Evolutionary conservation across 2,113 vertebrate genomes (phyloP), one percentile per base, ranked within the genome.

Genomic region (Edolisoma coerulescens): DNA sequence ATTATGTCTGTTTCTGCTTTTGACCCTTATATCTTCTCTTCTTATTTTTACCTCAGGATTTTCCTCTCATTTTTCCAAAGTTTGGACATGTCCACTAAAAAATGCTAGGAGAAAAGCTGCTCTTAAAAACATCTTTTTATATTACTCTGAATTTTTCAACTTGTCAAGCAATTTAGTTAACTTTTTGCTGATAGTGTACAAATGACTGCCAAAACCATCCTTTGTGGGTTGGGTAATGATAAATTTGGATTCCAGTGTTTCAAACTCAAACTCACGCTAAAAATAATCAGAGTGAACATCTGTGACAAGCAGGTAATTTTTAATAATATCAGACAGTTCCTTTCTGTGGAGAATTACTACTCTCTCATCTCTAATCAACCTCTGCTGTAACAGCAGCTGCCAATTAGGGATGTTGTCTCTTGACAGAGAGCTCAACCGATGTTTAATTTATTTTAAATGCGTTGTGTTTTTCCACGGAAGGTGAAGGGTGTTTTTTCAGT

Each of bases 261-360:
- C 45, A 91, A 78, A 90, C 19, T 89, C n/a, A 16, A 78, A 90
- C 19, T 87, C n/a, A 14, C 35, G 49, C 35, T 87, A 89, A 96
- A 97, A 96, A 95, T 93, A 96, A 85, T 30, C 14, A 41, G 22
- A 74, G 3, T 75, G 90, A 95, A 79, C 89, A 93, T 96, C 93
- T 96, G 91, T 93, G 77, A 89, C 89, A 88, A 94, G 77, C 45
- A 94, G 94, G 97, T 97, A 95, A 87, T 93, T 95, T 96, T 96
- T 95, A 96, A 95, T 91, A 96, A 76, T 87, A 95, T 70, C 64
- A 93, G 91, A 95, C 92, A 92, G 53, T 47, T 90, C 56, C 60
- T 97, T 96, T 93, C 89, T 95, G 91, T 73, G 32, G 67, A 97
- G 94, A 96, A 95, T 96, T 96, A 86, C 74, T 96, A 87, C 56